Percentiles rank a stretch among this genome's conserved stretches.
These are phyloP conservation scores for Muntiacus reevesi DNA, from an alignment of 2,113 vertebrate species.

Conservation along the genomic window DNA sequence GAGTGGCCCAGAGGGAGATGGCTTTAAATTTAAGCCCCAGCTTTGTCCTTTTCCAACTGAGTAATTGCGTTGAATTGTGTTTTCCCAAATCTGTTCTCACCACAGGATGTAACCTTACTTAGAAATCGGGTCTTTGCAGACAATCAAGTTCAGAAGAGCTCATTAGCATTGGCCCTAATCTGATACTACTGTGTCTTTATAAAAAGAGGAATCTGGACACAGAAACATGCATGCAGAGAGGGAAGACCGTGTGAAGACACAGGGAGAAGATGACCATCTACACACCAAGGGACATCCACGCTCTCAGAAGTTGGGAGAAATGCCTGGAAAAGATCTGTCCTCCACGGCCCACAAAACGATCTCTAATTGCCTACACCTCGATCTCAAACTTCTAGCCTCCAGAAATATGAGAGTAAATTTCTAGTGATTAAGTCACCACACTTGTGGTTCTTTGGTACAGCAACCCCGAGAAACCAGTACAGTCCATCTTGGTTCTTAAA, in stretches of 20 bases:
- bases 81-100: no score
- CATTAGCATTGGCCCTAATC: not conserved
- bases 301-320: no score
- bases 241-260: not conserved
- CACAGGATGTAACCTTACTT: not conserved
- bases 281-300: fast-evolving
- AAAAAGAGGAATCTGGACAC: not conserved
- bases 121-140: not conserved
- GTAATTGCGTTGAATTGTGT: fast-evolving
- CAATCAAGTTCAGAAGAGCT: not conserved
- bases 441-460: not conserved
- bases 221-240: fast-evolving
- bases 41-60: not conserved
- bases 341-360: fast-evolving
- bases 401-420: no score
- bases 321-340: no score
- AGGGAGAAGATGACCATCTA: not conserved
- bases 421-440: not conserved
- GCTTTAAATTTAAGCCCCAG: not conserved
- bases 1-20: fast-evolving
- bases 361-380: fast-evolving
- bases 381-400: not conserved
- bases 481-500: not conserved
- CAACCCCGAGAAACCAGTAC: not conserved
- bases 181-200: not conserved